Conservation (phyloP, 64 coral and sea anemone species). For the Pocillopora damicornis region DNA sequence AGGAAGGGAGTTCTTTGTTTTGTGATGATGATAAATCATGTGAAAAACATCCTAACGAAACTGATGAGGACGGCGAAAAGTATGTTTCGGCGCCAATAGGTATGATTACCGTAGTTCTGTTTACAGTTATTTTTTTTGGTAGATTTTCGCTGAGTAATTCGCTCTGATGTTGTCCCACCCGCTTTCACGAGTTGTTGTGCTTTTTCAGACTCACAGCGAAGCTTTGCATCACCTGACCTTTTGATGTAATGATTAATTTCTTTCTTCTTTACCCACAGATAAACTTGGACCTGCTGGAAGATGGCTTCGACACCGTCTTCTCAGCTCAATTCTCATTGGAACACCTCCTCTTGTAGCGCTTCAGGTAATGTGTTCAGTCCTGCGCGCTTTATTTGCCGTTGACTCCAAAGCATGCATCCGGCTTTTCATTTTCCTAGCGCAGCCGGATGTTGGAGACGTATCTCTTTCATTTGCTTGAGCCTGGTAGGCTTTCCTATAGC, state of each 20-base stretch:
- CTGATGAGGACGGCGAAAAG: conserved; percentile 47
- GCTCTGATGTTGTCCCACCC: background rate
- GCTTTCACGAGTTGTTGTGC: background rate
- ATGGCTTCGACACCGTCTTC: conserved; percentile 83
- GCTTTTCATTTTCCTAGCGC: background rate
- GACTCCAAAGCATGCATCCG: background rate
- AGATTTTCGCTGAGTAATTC: background rate
- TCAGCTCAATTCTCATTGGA: conserved; percentile 63
- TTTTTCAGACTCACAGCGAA: background rate
- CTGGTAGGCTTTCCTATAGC: background rate
- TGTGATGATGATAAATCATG: conserved; percentile 44
- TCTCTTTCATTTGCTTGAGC: background rate
- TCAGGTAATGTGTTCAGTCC: conserved; percentile 37
- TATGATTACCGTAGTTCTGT: conserved; percentile 1
- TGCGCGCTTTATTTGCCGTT: background rate
- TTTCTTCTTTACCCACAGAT: conserved; percentile 17
- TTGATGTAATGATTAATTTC: conserved; percentile 16
- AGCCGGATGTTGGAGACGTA: background rate
- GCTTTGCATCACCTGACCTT: background rate
- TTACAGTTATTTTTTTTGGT: background rate
- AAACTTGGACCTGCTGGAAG: conserved; percentile 72
- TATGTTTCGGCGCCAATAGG: conserved; percentile 76
- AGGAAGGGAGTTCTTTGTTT: background rate
- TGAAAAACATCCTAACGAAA: conserved; percentile 49
- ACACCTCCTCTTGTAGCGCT: conserved; percentile 71